Percentiles rank a stretch among this genome's conserved stretches.
Evolutionary conservation across 2,113 vertebrate species (phyloP).

Genomic region (Nestor notabilis): DNA sequence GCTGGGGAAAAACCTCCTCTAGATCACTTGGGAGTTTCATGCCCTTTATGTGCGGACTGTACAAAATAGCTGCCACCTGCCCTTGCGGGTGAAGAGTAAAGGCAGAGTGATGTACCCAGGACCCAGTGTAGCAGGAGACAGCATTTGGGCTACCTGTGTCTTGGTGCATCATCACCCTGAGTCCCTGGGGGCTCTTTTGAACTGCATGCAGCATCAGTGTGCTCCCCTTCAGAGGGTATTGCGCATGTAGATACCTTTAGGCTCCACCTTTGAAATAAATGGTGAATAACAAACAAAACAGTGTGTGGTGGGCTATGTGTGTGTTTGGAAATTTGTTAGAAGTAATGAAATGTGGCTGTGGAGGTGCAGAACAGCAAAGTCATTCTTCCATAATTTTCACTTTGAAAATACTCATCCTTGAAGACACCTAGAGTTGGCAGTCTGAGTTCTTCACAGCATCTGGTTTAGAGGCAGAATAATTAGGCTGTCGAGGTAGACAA

Average conservation of each 20-base stretch:
- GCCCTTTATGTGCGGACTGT: not conserved
- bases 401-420: not conserved
- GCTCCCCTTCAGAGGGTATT: not conserved
- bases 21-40: not conserved
- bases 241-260: fast-evolving
- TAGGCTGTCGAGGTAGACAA: not conserved
- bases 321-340: not conserved
- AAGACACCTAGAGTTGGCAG: not conserved
- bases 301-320: fast-evolving
- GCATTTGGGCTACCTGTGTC: not conserved
- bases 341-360: fast-evolving
- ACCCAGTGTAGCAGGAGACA: no score
- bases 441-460: not conserved
- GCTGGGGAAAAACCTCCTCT: not conserved
- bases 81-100: not conserved
- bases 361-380: not conserved
- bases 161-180: fast-evolving
- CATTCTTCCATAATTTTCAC: not conserved
- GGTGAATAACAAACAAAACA: not conserved
- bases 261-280: not conserved
- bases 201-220: not conserved
- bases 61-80: not conserved
- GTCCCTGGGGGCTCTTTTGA: fast-evolving
- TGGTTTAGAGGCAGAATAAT: not conserved
- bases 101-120: not conserved